Evolutionary conservation across 2,797 vertebrate species (phyloP).

Genomic region (Apodemus agrarius): DNA sequence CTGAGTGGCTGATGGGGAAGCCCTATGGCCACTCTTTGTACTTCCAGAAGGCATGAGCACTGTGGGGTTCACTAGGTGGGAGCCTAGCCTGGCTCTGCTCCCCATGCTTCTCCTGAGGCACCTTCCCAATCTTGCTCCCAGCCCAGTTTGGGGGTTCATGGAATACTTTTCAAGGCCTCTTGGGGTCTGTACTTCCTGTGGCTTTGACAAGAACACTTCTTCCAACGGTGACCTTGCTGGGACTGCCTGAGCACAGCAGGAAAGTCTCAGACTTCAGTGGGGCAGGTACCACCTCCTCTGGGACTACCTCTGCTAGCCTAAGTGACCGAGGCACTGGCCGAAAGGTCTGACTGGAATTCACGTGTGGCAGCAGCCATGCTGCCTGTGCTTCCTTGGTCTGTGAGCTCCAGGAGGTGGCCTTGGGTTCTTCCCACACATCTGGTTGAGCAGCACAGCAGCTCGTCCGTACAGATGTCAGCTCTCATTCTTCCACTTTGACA

Average conservation of each 20-base stretch:
- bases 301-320: background rate
- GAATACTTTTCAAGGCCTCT: background rate
- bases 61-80: rapidly evolving
- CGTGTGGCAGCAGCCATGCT: rapidly evolving
- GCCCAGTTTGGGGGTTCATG: background rate
- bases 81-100: background rate
- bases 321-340: background rate
- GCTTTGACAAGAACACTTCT: background rate
- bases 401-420: background rate
- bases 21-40: rapidly evolving
- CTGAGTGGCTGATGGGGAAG: background rate
- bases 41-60: rapidly evolving
- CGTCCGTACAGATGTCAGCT: rapidly evolving
- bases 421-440: background rate
- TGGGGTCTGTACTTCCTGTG: background rate
- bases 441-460: rapidly evolving
- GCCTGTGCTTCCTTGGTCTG: background rate
- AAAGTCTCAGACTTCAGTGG: background rate
- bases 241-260: background rate
- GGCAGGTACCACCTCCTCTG: background rate
- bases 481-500: background rate
- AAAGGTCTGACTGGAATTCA: no score
- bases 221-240: background rate
- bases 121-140: background rate
- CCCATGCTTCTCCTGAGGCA: background rate